Evolutionary conservation across 2,888 invertebrate genomes (phyloP).

Genomic region (Sericinus montela): DNA sequence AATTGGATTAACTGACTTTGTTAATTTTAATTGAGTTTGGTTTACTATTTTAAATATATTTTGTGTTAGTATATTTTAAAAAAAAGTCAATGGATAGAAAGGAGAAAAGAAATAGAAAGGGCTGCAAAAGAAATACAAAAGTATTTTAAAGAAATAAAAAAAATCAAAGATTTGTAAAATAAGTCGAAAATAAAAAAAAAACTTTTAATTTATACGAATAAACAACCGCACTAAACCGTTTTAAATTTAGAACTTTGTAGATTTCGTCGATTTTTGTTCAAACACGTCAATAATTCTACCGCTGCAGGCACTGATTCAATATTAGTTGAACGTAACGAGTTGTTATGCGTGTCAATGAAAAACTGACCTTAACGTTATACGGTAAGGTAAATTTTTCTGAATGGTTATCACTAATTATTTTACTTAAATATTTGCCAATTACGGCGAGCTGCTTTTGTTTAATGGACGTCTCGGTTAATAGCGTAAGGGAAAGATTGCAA

Average conservation of each 20-base stretch:
- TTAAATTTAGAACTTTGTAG: slow-evolving; percentile 5
- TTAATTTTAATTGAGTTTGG: slow-evolving; percentile 12
- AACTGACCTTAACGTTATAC: slow-evolving; percentile 18
- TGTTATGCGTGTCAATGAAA: slow-evolving; percentile 25
- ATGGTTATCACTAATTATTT: slow-evolving; percentile 45
- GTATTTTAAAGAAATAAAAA: too few relatives aligned
- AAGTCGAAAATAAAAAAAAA: too few relatives aligned
- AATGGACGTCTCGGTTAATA: slow-evolving; percentile 30
- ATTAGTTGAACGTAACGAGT: slow-evolving; percentile 64
- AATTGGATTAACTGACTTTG: slow-evolving; percentile 17
- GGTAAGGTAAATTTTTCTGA: slow-evolving; percentile 25
- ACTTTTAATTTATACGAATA: too few relatives aligned
- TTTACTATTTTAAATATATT: too few relatives aligned
- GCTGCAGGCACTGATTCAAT: slow-evolving; percentile 51
- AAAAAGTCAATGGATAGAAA: too few relatives aligned
- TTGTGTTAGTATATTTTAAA: too few relatives aligned
- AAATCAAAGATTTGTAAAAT: too few relatives aligned
- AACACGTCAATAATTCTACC: slow-evolving; percentile 62
- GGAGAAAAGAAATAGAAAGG: too few relatives aligned
- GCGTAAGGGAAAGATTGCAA: slow-evolving; percentile 16
- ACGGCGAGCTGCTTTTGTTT: slow-evolving; percentile 41
- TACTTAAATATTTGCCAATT: slow-evolving; percentile 63
- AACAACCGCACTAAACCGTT: background rate
- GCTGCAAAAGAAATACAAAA: too few relatives aligned
- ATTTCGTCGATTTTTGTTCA: slow-evolving; percentile 49